Evolutionary conservation across 2,888 invertebrate genomes (phyloP).

Genomic region (Nemapogon koenigi): DNA sequence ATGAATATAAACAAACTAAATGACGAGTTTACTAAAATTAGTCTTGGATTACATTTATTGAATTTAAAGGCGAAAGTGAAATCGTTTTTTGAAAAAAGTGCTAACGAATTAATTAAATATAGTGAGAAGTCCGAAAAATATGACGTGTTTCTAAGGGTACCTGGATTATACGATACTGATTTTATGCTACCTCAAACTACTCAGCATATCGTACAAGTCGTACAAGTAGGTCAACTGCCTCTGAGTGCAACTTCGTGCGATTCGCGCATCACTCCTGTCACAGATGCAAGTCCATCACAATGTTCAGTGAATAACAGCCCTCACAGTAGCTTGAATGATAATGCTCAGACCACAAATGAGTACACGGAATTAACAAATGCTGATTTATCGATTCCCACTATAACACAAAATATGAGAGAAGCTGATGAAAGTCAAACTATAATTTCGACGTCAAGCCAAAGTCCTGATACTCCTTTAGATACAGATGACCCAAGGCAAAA

Average conservation of each 20-base stretch:
- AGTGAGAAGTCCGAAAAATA: constrained; percentile 14
- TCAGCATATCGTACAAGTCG: constrained; percentile 59
- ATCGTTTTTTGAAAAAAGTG: constrained; percentile 38
- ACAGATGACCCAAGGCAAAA: neutral
- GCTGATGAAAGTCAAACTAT: neutral
- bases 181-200: constrained; percentile 61
- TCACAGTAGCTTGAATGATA: constrained; percentile 28
- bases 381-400: constrained; percentile 24
- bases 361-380: constrained; percentile 56
- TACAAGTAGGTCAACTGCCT: constrained; percentile 61
- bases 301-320: constrained; percentile 44
- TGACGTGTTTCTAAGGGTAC: constrained; percentile 49
- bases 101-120: constrained; percentile 26
- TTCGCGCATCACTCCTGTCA: constrained; percentile 52
- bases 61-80: constrained; percentile 37
- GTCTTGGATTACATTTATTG: neutral
- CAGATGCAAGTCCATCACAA: constrained; percentile 49
- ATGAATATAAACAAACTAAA: constrained; percentile 13
- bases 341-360: constrained; percentile 28
- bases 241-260: constrained; percentile 53
- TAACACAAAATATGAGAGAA: neutral
- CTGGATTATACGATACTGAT: constrained; percentile 65
- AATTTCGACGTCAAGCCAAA: neutral
- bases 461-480: neutral
- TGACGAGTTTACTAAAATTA: neutral